Evolutionary conservation across 2,113 vertebrate species (phyloP), one percentile per base, ranked within the genome.

Genomic region (Craseonycteris thonglongyai): DNA sequence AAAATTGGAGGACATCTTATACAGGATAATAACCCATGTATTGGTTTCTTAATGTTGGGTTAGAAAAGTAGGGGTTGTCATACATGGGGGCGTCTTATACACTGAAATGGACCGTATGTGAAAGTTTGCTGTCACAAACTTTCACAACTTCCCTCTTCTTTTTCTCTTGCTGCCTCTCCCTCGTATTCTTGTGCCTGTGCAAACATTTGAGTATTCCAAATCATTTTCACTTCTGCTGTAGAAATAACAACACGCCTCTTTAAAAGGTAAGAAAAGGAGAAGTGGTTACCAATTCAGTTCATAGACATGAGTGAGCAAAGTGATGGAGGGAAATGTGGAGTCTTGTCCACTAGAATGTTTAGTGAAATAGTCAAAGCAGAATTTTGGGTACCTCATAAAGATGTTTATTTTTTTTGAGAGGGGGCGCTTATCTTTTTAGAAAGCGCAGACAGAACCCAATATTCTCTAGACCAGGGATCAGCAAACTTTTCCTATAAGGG

Each of bases 211-310:
- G 26, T 22, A 51, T 75, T 72, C 13, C 78, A 42, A 71, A 54
- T 56, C 83, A 76, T 83, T 97, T 95, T 96, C 96, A 90, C 80
- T 93, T 94, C 96, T 93, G 91, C 89, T 89, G 69, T 38, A 30
- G 87, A 91, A 94, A 84, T 68, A 83, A 72, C 35, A 84, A 40
- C 78, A 74, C 6, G 7, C 22, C 80, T 90, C 66, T 88, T 74
- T 86, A 76, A 87, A 94, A 74, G 30, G 22, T 21, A 88, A 63
- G n/a, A 14, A 56, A 65, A 80, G 49, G 26, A 93, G 63, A 91
- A 63, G 58, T 6, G 3, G 30, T 19, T 54, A 28, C 26, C 33
- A 65, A 56, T 47, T 92, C 51, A 47, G n/a, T 74, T 35, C 13
- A 30, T 30, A 68, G 51, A 58, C 19, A 76, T n/a, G 68, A 89